Evolutionary conservation across 2,888 invertebrate genomes (phyloP).

Genomic region (Hirtodrosophila histrioides): DNA sequence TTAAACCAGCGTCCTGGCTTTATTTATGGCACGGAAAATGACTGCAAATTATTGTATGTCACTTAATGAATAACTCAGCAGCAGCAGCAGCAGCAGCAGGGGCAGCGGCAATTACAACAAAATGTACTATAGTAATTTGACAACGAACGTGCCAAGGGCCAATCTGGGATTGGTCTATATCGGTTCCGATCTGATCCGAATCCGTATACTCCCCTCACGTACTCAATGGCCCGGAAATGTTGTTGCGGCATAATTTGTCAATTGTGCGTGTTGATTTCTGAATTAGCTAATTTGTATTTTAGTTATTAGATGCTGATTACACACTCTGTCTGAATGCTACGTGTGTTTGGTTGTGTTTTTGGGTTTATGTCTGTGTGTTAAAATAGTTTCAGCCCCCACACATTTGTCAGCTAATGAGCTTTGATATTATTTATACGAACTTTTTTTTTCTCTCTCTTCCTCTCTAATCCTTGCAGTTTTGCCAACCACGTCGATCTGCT

Average conservation of each 20-base stretch:
- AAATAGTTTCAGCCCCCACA: conserved; percentile 40
- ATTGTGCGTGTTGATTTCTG: conserved; percentile 81
- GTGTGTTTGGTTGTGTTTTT: conserved; percentile 11
- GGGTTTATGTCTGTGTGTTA: conserved; percentile 5
- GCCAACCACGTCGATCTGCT: conserved; percentile 37
- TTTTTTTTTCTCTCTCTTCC: too few relatives aligned
- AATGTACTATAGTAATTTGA: conserved; percentile 64
- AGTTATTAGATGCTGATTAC: conserved; percentile 78
- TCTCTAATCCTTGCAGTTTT: conserved; percentile 5
- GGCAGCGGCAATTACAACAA: conserved; percentile 48
- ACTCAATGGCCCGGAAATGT: conserved; percentile 80
- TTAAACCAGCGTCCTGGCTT: conserved; percentile 49
- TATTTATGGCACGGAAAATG: conserved; percentile 74
- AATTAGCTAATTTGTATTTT: conserved; percentile 81
- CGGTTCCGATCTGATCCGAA: conserved; percentile 8
- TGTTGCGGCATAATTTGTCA: conserved; percentile 79
- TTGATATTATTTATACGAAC: conserved; percentile 42
- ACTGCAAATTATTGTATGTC: conserved; percentile 72
- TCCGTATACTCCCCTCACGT: conserved; percentile 50
- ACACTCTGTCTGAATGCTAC: conserved; percentile 31
- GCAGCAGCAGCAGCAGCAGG: conserved; percentile 29
- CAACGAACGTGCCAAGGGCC: conserved; percentile 61
- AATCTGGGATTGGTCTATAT: conserved; percentile 10
- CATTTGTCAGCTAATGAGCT: conserved; percentile 63
- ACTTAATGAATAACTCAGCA: conserved; percentile 75